Evolutionary conservation across 2,113 vertebrate genomes (phyloP).

Genomic region (Pavo muticus): DNA sequence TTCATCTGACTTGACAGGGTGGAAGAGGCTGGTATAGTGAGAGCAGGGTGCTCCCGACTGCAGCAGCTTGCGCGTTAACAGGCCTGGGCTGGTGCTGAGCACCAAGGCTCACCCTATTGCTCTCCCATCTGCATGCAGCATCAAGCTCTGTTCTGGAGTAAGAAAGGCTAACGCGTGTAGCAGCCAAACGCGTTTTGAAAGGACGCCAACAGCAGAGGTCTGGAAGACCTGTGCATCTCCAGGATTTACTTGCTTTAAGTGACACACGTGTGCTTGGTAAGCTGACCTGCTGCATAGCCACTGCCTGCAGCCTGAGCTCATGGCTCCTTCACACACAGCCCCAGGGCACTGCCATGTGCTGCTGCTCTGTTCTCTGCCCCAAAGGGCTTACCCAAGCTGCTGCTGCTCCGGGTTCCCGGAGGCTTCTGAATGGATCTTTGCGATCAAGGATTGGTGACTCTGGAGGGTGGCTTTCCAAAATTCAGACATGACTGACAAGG

Average conservation of each 20-base stretch:
- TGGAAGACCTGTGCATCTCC: accelerated
- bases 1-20: constrained; percentile 20
- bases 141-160: neutral
- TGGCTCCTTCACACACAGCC: accelerated
- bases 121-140: neutral
- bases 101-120: neutral
- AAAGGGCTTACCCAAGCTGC: neutral
- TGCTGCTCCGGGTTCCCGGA: accelerated
- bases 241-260: accelerated
- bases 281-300: accelerated
- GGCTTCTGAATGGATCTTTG: neutral
- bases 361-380: neutral
- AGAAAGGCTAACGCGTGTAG: neutral
- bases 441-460: neutral
- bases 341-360: neutral
- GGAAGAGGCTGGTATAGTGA: neutral
- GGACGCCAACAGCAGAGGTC: neutral
- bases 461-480: neutral
- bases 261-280: accelerated
- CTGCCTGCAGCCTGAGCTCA: neutral
- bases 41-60: neutral
- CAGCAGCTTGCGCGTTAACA: accelerated
- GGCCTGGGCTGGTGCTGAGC: neutral
- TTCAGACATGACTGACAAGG: neutral
- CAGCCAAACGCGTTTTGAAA: neutral